Base-by-base conservation (phyloP, 2,888 invertebrate genomes). In the Marronus borbonicus region DNA sequence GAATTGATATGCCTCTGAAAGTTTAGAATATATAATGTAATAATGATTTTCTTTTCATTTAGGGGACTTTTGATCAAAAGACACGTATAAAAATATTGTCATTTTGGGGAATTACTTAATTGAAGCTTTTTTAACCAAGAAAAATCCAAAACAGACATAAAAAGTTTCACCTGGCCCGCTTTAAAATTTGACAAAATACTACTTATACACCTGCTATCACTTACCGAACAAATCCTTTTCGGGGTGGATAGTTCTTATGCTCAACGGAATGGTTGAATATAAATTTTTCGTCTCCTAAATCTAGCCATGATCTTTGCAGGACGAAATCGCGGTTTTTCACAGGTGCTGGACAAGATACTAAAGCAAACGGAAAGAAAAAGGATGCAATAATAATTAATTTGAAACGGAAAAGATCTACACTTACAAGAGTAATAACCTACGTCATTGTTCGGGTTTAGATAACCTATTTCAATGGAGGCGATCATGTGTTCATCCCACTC, bases 401-500 rank as follows among this genome's bases (percentile, higher is more conserved):
- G 14, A 17, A 58, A 31, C 28, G 55, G 10, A 68, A 20, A 39
- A 62, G 60, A 12, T 49, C 36, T 72, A 24, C 80, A 91, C 93
- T 92, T 86, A 97, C 97, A 92, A 81, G 97, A 94, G 89, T 97
- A 97, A 87, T 97, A 97, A 60, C 97, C 96, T 81, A 97, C 93
- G 88, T 97, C 97, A 86, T 97, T 97, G 89, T 97, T 97, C 36
- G 97, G 96, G 90, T 97, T 97, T 85, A 97, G 92, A 87, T 94
- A 94, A 8, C 97, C 97, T 79, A 97, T 96, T 87, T 97, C 97
- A 84, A 93, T 93, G 0, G 96, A 94, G 66, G 94, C 93, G 82
- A 96, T 89, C 96, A 97, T 97, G 87, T 97, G 94, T 69, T 94
- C 94, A 89, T 97, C 97, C 97, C 97, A 97, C 82, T 94, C 93